Evolutionary conservation across 2,113 vertebrate genomes (phyloP).

Genomic region (Pseudorectes ferrugineus): DNA sequence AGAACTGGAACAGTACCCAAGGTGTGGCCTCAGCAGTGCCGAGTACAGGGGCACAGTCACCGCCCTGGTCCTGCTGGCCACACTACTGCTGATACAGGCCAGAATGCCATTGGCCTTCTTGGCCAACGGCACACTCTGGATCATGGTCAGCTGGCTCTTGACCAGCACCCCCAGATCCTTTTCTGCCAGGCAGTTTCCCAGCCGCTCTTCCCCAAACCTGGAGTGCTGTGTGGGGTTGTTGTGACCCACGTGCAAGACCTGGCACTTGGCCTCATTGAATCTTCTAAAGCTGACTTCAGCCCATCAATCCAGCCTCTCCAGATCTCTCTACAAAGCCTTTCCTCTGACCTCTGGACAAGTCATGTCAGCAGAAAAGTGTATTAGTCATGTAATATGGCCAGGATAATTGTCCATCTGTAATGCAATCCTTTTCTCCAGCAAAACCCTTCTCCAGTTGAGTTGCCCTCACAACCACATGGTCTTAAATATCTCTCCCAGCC

Average conservation of each 20-base stretch:
- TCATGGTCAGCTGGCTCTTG: not conserved
- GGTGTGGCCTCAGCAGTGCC: rapidly evolving
- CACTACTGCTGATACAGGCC: not conserved
- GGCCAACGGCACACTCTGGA: not conserved
- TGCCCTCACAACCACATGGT: not conserved
- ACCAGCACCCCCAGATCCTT: not conserved
- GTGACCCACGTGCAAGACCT: not conserved
- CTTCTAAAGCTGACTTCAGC: not conserved
- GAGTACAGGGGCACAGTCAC: not conserved
- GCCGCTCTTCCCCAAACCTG: not conserved
- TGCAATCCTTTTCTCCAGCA: not conserved
- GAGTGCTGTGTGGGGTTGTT: not conserved
- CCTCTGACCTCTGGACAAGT: not conserved
- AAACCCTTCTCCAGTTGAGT: not conserved
- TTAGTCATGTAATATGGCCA: not conserved
- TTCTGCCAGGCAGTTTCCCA: not conserved
- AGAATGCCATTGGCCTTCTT: not conserved
- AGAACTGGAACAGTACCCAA: not conserved
- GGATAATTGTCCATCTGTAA: not conserved
- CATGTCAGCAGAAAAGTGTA: not conserved
- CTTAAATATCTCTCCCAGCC: not conserved
- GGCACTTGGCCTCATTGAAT: no score
- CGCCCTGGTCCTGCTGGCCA: not conserved
- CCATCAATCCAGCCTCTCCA: not conserved
- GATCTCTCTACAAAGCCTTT: not conserved